These are phyloP conservation scores for Chondrilla cf. caribensis DNA, from an alignment of 37 sponge, comb jelly and placozoan species.

Conservation along the genomic window DNA sequence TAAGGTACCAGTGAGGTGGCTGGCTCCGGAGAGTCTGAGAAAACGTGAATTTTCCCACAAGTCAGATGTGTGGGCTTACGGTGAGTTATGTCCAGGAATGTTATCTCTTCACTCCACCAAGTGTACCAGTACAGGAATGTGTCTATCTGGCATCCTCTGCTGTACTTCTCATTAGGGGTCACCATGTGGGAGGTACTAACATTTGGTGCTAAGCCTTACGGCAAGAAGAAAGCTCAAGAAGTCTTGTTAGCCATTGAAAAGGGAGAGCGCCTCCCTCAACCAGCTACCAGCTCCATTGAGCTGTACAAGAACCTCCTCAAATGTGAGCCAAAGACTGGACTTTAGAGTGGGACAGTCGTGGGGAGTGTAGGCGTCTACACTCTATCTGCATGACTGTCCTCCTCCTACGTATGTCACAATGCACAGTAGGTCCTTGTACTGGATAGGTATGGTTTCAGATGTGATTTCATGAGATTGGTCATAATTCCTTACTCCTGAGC, in stretches of 20 bases:
- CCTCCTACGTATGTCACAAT: too few relatives aligned
- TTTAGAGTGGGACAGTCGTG: too few relatives aligned
- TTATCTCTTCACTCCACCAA: not conserved
- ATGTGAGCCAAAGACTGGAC: too few relatives aligned
- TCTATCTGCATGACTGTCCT: not conserved
- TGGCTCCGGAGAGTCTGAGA: conserved; percentile 76
- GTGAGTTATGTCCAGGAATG: conserved; percentile 6
- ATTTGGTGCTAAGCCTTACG: conserved; percentile 67
- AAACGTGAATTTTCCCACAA: conserved; percentile 70
- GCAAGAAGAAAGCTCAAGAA: conserved; percentile 39
- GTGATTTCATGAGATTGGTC: too few relatives aligned
- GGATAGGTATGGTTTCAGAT: too few relatives aligned
- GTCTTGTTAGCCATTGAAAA: conserved; percentile 39
- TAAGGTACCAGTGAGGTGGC: conserved; percentile 87
- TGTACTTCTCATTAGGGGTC: conserved; percentile 32
- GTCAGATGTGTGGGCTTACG: conserved; percentile 88
- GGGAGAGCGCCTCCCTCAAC: conserved; percentile 70
- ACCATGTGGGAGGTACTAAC: conserved; percentile 90
- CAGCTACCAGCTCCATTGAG: conserved; percentile 51
- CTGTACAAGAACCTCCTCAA: conserved; percentile 59
- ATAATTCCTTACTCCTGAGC: too few relatives aligned
- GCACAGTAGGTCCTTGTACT: too few relatives aligned
- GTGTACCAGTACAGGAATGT: not conserved
- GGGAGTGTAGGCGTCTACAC: not conserved
- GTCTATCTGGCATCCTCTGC: not conserved